Evolutionary conservation across 2,113 vertebrate species (phyloP), one percentile per base, ranked within the genome.

Genomic region (Phalacrocorax aristotelis): DNA sequence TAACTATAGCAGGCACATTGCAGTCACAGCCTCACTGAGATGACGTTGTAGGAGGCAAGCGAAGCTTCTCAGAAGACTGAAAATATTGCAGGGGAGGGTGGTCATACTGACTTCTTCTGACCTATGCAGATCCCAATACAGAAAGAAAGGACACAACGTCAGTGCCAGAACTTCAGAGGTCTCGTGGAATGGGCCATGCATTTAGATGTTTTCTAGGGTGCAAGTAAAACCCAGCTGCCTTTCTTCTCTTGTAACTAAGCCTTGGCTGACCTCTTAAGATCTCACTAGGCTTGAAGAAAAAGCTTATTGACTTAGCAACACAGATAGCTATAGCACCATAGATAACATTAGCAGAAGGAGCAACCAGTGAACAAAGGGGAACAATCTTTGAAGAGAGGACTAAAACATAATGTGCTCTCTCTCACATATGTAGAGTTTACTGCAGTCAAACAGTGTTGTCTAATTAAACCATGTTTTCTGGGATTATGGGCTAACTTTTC

Each of bases 91-190:
- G 27, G 18, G 4, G 3, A 65, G 9, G 4, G 17, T 84, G 15
- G 4, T 61, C 13, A 4, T 40, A 7, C 8, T 72, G 30, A 17
- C 13, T 54, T 70, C 34, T 78, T 36, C 36, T 58, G 21, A 14
- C 11, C 6, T 27, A 5, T 0, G 0, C 6, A 26, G 20, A 26
- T 86, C 11, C 16, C n/a, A 87, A 4, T 8, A 29, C 3, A 66
- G 40, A 83, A 55, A 14, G 14, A 83, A 49, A 76, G 72, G 13
- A 5, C n/a, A 23, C 8, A 44, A 36, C 21, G 22, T 36, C 15
- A 25, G 13, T 5, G 1, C 8, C 22, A 49, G 36, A 76, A 54
- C 16, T 81, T 11, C 13, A 9, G 4, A 2, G 32, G 15, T 75
- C 46, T 81, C 15, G 61, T 55, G 20, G 29, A 86, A 44, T 29